Evolutionary conservation across 2,113 vertebrate genomes (phyloP), one percentile per base, ranked within the genome.

Genomic region (Melanerpes formicivorus): DNA sequence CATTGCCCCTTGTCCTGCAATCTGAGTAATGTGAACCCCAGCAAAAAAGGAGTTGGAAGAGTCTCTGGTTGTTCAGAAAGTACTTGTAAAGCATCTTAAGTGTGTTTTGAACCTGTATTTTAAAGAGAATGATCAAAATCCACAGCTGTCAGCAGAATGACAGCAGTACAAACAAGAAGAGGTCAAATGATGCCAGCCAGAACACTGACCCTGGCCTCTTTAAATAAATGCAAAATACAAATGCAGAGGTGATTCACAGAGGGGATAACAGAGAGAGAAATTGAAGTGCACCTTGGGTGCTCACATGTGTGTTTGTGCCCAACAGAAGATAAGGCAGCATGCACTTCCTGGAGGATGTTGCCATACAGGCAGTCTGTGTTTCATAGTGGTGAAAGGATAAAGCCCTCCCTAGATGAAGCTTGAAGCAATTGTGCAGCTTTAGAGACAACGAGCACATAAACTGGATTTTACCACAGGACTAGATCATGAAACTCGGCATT

Each of bases 311-410:
- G 15, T 54, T n/a, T 58, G 50, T 13, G 32, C 50, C 26, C 42
- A 59, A 14, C 11, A 23, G 48, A 34, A 42, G n/a, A 2, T 29
- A 34, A 44, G 18, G 8, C 0, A 0, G n/a, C 26, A 10, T 5
- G 4, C 23, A 8, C 12, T 70, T 48, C 4, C 4, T 6, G 1
- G 3, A 76, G 34, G 27, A 30, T 30, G 17, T 23, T 25, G 3
- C 23, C 44, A 63, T 46, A 40, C 15, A 6, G 2, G 1, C 18
- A 55, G 40, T 9, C 29, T 0, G 0, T 0, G 37, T 83, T 80
- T 67, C 52, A 7, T 34, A 22, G 55, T 2, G 14, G 52, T 40
- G 10, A 66, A 90, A 74, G 34, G 37, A 70, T 23, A 7, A 93
- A 82, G 19, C 22, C 9, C 23, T 66, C 32, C 60, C 34, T 46